Conservation (phyloP, 2,888 invertebrate species). For the Dynastes tityus region DNA sequence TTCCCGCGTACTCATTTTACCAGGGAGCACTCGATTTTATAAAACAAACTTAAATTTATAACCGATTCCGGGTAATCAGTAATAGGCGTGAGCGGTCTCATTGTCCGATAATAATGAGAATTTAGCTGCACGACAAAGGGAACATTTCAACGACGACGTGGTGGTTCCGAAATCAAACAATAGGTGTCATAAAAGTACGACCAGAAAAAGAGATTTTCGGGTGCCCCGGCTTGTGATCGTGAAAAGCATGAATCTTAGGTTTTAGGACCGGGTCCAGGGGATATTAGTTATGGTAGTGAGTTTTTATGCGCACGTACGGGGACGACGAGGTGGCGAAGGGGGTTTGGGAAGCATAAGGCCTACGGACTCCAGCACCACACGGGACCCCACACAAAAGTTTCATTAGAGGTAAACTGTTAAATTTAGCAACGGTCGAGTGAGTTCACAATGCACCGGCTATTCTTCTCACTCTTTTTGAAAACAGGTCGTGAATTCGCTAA, state of each 20-base stretch:
- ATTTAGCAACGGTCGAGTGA: slow-evolving; percentile 66
- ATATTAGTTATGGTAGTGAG: slow-evolving; percentile 50
- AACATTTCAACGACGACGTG: slow-evolving; percentile 48
- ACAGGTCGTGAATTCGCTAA: slow-evolving; percentile 41
- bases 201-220: slow-evolving; percentile 58
- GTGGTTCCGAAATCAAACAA: slow-evolving; percentile 57
- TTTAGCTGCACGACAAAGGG: slow-evolving; percentile 38
- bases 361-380: slow-evolving; percentile 64
- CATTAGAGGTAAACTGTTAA: slow-evolving; percentile 67
- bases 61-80: slow-evolving; percentile 39
- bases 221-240: slow-evolving; percentile 31
- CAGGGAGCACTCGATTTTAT: slow-evolving; percentile 24
- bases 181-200: slow-evolving; percentile 59
- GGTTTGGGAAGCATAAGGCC: slow-evolving; percentile 37
- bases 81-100: slow-evolving; percentile 41
- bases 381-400: slow-evolving; percentile 62
- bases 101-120: slow-evolving; percentile 46
- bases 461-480: slow-evolving; percentile 28
- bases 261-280: slow-evolving; percentile 54
- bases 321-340: background rate
- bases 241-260: slow-evolving; percentile 44
- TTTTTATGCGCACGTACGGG: slow-evolving; percentile 22
- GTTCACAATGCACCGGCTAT: slow-evolving; percentile 32
- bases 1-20: slow-evolving; percentile 3
- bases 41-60: slow-evolving; percentile 43